These are phyloP conservation scores for Lepus europaeus DNA, from an alignment of 2,113 vertebrate species.

Conservation along the genomic window DNA sequence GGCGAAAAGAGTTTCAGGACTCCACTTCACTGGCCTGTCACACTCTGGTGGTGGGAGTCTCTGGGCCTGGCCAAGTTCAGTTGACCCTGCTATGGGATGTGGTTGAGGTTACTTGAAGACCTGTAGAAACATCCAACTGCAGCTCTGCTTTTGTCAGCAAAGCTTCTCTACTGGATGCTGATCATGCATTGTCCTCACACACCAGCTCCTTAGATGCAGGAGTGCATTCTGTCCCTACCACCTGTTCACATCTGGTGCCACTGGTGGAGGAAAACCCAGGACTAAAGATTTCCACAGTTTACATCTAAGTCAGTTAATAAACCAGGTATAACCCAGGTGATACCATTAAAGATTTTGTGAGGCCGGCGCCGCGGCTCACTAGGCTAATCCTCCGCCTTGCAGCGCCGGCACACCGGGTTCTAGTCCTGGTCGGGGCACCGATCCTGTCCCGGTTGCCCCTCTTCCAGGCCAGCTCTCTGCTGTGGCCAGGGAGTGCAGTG, in stretches of 20 bases:
- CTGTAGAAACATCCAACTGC: background rate
- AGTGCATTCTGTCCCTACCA: background rate
- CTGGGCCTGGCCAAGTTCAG: background rate
- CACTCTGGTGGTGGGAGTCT: background rate
- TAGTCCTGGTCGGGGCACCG: no score
- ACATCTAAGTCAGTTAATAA: background rate
- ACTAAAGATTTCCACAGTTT: background rate
- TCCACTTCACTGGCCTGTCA: background rate
- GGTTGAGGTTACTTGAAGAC: background rate
- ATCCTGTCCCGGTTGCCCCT: no score
- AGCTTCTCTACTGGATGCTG: background rate
- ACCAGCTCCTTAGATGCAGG: fast-evolving
- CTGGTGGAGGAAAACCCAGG: background rate
- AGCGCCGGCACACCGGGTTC: no score
- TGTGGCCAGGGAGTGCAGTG: no score
- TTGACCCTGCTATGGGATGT: background rate
- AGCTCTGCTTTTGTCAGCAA: background rate
- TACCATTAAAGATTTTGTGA: background rate
- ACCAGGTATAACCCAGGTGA: background rate
- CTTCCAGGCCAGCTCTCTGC: no score
- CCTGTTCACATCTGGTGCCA: background rate
- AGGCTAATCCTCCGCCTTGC: no score
- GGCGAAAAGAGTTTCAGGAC: background rate
- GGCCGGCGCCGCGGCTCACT: no score
- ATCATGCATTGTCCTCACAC: background rate